These are phyloP conservation scores for Pangasianodon hypophthalmus DNA, from an alignment of 2,113 vertebrate genomes.

Conservation along the genomic window DNA sequence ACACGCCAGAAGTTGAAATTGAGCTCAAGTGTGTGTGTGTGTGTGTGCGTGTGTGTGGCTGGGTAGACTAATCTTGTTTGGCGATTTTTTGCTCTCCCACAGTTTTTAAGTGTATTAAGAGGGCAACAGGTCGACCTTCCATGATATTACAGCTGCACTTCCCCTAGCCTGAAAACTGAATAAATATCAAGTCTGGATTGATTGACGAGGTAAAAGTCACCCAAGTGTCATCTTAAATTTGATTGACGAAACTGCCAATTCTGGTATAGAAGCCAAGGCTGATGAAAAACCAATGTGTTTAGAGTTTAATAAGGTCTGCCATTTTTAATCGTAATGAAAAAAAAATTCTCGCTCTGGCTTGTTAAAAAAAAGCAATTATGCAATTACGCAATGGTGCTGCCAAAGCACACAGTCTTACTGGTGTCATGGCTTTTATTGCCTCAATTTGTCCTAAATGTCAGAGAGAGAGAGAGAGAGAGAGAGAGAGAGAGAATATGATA, in stretches of 20 bases:
- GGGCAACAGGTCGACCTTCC: constrained; percentile 6
- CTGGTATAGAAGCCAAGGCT: constrained; percentile 60
- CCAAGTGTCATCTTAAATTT: constrained; percentile 63
- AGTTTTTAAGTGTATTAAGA: constrained; percentile 13
- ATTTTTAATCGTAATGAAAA: constrained; percentile 70
- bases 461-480: constrained; percentile 19
- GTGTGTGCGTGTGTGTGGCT: not conserved
- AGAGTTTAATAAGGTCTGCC: constrained; percentile 71
- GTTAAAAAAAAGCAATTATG: constrained; percentile 79
- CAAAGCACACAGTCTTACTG: constrained; percentile 72
- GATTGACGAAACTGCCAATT: constrained; percentile 63
- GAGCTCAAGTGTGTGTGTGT: not conserved
- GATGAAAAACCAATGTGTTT: constrained; percentile 48
- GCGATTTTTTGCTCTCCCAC: not conserved
- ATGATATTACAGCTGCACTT: constrained; percentile 3
- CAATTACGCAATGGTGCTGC: constrained; percentile 73
- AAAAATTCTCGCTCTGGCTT: constrained; percentile 66
- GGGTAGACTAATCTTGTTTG: constrained; percentile 2
- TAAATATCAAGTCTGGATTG: constrained; percentile 64
- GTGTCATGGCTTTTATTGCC: constrained; percentile 77
- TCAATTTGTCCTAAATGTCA: constrained; percentile 75
- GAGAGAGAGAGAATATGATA: not conserved
- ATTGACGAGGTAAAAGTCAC: constrained; percentile 64
- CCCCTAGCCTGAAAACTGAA: constrained; percentile 29
- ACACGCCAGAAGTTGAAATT: not conserved